Percentiles rank a stretch among this genome's conserved stretches.
phyloP scores from a whole-genome alignment of 2,113 vertebrate species.

The Xiphophorus couchianus region DNA sequence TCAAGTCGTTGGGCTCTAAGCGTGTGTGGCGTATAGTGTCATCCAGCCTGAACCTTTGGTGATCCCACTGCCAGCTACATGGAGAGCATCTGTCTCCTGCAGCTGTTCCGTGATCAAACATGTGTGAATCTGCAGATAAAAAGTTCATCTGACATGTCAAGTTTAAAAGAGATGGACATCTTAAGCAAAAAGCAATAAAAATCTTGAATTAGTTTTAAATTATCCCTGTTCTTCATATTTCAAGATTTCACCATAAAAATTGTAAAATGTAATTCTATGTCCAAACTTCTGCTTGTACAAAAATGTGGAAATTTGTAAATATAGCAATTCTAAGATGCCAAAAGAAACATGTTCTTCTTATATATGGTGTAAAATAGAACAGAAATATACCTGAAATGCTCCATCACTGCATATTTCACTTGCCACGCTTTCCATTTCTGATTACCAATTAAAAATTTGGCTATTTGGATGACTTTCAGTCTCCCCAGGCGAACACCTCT shows the following conservation, averaged over 20 bases:
- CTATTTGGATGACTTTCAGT: neutral
- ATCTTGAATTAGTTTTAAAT: neutral
- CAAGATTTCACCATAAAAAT: neutral
- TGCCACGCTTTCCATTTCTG: neutral
- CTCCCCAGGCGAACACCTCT: no score
- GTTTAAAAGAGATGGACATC: neutral
- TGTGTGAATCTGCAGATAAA: slow-evolving; percentile 54
- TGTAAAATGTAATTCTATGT: neutral
- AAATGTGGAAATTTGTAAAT: neutral
- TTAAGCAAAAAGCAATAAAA: neutral
- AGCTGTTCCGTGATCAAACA: slow-evolving; percentile 57
- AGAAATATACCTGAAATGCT: no score
- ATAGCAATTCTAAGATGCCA: neutral
- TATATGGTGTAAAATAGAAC: no score
- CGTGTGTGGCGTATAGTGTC: slow-evolving; percentile 29
- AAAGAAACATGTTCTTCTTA: no score
- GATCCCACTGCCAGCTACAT: slow-evolving; percentile 48
- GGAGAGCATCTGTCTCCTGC: slow-evolving; percentile 57
- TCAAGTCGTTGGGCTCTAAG: slow-evolving; percentile 14
- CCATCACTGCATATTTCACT: no score
- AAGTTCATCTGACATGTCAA: slow-evolving; percentile 56
- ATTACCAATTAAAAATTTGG: neutral
- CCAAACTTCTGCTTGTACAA: neutral
- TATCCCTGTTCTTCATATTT: neutral
- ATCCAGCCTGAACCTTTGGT: slow-evolving; percentile 48